Evolutionary conservation across 2,888 invertebrate genomes (phyloP).

Genomic region (Protophormia terraenovae): DNA sequence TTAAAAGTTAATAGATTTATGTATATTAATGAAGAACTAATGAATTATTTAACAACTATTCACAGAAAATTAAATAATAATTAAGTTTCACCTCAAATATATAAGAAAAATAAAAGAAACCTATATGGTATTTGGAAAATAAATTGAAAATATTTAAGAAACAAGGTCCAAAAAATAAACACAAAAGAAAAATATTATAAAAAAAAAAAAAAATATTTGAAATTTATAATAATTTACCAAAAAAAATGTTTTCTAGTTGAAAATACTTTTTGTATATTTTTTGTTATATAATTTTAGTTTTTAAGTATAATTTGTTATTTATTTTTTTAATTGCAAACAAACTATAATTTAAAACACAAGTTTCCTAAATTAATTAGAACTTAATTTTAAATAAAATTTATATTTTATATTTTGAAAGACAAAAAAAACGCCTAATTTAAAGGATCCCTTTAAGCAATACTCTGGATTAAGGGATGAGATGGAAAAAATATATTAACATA

Average conservation of each 20-base stretch:
- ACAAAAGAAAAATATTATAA: slow-evolving; percentile 6
- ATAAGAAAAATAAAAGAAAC: neutral
- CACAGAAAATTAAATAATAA: neutral
- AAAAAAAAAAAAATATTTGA: neutral
- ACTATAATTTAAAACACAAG: neutral
- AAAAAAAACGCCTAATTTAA: too few species aligned
- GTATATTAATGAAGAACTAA: slow-evolving; percentile 8
- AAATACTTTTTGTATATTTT: neutral
- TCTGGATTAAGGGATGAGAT: too few species aligned
- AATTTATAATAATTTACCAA: neutral
- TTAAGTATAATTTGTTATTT: slow-evolving; percentile 1
- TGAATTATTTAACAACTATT: neutral
- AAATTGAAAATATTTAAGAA: neutral
- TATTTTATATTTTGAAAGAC: too few species aligned
- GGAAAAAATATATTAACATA: too few species aligned
- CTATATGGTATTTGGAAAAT: neutral
- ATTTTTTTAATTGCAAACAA: neutral
- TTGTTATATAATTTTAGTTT: slow-evolving; percentile 12
- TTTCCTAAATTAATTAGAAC: neutral
- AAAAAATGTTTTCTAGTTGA: neutral
- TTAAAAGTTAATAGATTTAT: slow-evolving; percentile 44
- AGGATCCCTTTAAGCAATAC: too few species aligned
- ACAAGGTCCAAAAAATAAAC: slow-evolving; percentile 6
- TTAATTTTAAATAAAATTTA: neutral
- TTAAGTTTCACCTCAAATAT: slow-evolving; percentile 19